phyloP scores from a whole-genome alignment of 2,797 vertebrate genomes.

The Diplodus sargus region DNA sequence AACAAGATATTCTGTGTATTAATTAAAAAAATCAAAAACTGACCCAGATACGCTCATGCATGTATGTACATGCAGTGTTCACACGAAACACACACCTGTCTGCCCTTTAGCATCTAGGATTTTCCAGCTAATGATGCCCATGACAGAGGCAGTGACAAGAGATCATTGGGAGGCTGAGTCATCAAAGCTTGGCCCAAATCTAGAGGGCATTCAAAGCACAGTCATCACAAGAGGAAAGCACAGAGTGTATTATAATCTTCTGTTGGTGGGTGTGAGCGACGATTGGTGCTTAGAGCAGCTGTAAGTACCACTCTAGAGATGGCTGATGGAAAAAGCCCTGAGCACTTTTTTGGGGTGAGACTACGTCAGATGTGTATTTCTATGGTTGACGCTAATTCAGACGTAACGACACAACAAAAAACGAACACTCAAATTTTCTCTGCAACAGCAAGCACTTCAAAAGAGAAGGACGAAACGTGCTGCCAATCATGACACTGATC shows the following conservation, averaged over 20 bases:
- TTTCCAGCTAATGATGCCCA: conserved; percentile 63
- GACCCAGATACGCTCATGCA: background rate
- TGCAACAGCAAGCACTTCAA: conserved; percentile 7
- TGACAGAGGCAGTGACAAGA: conserved; percentile 70
- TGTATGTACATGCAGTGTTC: background rate
- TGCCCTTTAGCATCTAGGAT: conserved; percentile 53
- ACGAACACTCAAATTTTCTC: conserved; percentile 3
- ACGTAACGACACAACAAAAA: background rate
- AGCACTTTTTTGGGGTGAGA: conserved; percentile 6
- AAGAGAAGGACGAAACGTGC: conserved; percentile 3
- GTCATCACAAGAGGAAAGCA: conserved; percentile 63
- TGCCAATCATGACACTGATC: conserved; percentile 1
- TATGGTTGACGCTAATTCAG: background rate
- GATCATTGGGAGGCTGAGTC: conserved; percentile 78
- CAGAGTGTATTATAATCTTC: conserved; percentile 52
- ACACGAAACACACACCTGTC: conserved; percentile 48
- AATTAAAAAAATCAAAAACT: background rate
- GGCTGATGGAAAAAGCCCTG: conserved; percentile 4
- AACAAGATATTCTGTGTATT: conserved; percentile 8
- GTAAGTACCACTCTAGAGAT: conserved; percentile 25
- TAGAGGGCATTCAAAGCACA: conserved; percentile 74
- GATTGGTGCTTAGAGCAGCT: conserved; percentile 27
- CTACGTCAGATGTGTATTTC: background rate
- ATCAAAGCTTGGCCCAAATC: conserved; percentile 76
- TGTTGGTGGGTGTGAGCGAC: conserved; percentile 41